phyloP scores from a whole-genome alignment of 2,888 invertebrate species.

The Hartigia nigra region DNA sequence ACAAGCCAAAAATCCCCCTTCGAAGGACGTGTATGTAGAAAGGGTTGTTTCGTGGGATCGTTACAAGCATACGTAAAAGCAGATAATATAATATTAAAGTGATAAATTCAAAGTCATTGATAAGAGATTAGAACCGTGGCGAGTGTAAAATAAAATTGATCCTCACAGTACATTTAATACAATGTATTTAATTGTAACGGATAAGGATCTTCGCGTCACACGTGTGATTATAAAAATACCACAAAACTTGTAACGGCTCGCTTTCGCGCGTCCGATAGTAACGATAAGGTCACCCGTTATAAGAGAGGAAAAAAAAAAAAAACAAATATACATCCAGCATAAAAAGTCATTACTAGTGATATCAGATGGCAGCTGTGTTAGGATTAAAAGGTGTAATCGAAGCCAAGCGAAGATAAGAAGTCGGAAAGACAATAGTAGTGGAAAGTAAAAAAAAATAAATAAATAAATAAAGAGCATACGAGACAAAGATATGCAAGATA shows the following conservation, averaged over 20 bases:
- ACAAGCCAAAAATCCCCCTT: background rate
- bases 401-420: background rate
- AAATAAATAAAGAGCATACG: slow-evolving; percentile 8
- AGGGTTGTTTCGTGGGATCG: too few relatives aligned
- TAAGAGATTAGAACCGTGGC: background rate
- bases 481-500: slow-evolving; percentile 50
- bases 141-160: background rate
- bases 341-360: background rate
- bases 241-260: background rate
- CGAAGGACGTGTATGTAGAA: too few relatives aligned
- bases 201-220: background rate
- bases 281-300: background rate
- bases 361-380: background rate
- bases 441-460: slow-evolving; percentile 31
- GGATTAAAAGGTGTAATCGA: background rate
- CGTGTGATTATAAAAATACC: background rate
- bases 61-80: background rate
- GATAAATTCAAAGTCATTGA: background rate
- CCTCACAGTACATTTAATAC: background rate
- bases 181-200: background rate
- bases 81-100: background rate
- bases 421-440: background rate
- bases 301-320: too few relatives aligned
- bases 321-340: background rate
- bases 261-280: background rate